These are phyloP conservation scores for Dryococelus australis DNA, from an alignment of 2,888 invertebrate genomes.

Conservation along the genomic window DNA sequence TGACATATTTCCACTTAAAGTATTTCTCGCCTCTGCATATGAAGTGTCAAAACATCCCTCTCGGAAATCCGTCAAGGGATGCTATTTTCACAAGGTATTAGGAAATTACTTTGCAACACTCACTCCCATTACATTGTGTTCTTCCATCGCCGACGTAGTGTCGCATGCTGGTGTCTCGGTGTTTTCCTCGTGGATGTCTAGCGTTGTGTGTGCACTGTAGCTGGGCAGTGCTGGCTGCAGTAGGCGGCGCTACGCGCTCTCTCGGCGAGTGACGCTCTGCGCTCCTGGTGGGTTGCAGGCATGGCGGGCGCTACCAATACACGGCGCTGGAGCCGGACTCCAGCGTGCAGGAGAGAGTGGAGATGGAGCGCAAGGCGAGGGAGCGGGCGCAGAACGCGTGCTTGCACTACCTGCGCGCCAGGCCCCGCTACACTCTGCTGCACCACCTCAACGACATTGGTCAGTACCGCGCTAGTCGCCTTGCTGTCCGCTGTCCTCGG, in stretches of 20 bases:
- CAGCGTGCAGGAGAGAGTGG: conserved; percentile 66
- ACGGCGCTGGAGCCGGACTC: conserved; percentile 70
- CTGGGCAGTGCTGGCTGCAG: conserved; percentile 63
- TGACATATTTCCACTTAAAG: too few relatives aligned
- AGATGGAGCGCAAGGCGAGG: conserved; percentile 69
- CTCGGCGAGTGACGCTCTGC: not conserved
- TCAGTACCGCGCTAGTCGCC: conserved; percentile 50
- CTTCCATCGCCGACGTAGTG: not conserved
- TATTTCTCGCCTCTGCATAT: too few relatives aligned
- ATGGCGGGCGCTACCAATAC: conserved; percentile 68
- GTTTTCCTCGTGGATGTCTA: conserved; percentile 62
- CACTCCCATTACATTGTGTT: too few relatives aligned
- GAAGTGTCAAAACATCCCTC: too few relatives aligned
- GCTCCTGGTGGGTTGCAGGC: conserved; percentile 53
- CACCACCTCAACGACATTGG: conserved; percentile 83
- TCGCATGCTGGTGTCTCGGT: conserved; percentile 26
- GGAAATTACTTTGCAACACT: too few relatives aligned
- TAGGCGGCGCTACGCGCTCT: conserved; percentile 61
- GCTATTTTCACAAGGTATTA: too few relatives aligned
- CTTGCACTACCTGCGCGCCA: conserved; percentile 68
- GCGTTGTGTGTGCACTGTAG: conserved; percentile 71
- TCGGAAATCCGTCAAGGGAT: too few relatives aligned
- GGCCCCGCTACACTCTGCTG: conserved; percentile 77
- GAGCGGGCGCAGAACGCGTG: conserved; percentile 74
- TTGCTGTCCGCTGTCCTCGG: too few relatives aligned